Percentiles rank a stretch among this genome's conserved stretches.
phyloP scores from a whole-genome alignment of 2,888 invertebrate genomes.

The Dascillus cervinus region DNA sequence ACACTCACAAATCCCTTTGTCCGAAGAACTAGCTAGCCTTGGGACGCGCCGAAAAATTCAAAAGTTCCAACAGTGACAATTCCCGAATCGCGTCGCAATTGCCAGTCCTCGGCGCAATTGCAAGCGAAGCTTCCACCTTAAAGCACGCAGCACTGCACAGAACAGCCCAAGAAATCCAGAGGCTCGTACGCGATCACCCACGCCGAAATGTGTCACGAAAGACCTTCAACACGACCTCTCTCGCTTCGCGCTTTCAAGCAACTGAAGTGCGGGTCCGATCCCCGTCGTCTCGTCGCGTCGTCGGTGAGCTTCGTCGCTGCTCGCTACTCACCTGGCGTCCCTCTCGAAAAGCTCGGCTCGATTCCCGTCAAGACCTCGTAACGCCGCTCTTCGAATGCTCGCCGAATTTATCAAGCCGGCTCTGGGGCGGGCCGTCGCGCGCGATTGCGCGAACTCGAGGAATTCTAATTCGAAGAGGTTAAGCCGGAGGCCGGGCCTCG shows the following conservation, averaged over 20 bases:
- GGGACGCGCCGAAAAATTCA: too few relatives aligned
- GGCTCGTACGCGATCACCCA: too few relatives aligned
- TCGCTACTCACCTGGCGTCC: constrained; percentile 30
- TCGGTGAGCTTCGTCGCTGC: constrained; percentile 13
- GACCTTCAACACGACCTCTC: constrained; percentile 4
- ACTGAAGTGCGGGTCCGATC: constrained; percentile 20
- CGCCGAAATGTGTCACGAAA: constrained; percentile 12
- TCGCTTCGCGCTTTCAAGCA: constrained; percentile 10
- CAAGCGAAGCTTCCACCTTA: too few relatives aligned
- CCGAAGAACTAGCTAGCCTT: too few relatives aligned
- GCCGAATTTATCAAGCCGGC: constrained; percentile 33
- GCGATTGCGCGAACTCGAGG: constrained; percentile 39
- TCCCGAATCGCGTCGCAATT: too few relatives aligned
- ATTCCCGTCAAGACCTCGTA: constrained; percentile 23
- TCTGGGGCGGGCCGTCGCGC: constrained; percentile 34
- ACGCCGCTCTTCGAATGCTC: constrained; percentile 30
- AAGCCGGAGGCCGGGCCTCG: constrained; percentile 36
- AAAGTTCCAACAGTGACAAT: too few relatives aligned
- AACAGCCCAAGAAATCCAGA: too few relatives aligned
- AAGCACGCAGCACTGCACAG: too few relatives aligned
- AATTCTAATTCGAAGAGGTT: constrained; percentile 29
- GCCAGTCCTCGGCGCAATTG: too few relatives aligned
- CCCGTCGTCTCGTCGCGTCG: constrained; percentile 9
- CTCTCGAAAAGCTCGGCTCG: constrained; percentile 17
- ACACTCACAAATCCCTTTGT: too few relatives aligned